Evolutionary conservation across 2,888 invertebrate genomes (phyloP), one percentile per base, ranked within the genome.

Genomic region (Brachyptera risi): DNA sequence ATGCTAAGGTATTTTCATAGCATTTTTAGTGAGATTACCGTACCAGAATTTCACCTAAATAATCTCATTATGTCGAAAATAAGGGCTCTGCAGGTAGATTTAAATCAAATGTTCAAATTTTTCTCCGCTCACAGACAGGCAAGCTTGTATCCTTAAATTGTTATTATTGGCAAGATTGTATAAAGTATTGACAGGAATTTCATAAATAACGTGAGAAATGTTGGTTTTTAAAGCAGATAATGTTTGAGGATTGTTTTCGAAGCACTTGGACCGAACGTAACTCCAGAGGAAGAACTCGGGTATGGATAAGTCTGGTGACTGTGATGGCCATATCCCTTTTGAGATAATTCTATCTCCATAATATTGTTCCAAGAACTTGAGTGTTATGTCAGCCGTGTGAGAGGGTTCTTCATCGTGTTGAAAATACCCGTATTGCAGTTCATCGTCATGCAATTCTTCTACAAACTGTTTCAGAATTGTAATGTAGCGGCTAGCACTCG

Each of bases 341-440:
- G 35, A 54, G 19, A 54, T 37, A 1, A 54, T 35, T 35, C 54
- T 54, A 21, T 37, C 37, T 3, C 37, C 37, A 19, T 37, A 54
- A 19, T 19, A 37, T 37, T 54, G 23, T 21, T 54, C 37, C 1
- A 54, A 23, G 21, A 54, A 35, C 11, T 54, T 35, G 19, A 54
- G 17, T 1, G 37, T 17, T 17, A 17, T 4, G 11, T n/a, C n/a
- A 9, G 35, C 17, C 11, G 11, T 37, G 54, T 54, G 54, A 4
- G 5, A n/a, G 7, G 37, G 37, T 13, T 9, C 21, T 13, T 54
- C 54, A 37, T 54, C 54, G 37, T 54, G 54, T 19, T 54, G 54
- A 13, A 54, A 54, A 17, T 54, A 54, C 13, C 54, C 54, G 13
- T 37, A 54, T 35, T 54, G 54, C 2, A 54, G 54, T 23, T 54